Evolutionary conservation across 2,888 invertebrate genomes (phyloP), one percentile per base, ranked within the genome.

Genomic region (Noctua janthina): DNA sequence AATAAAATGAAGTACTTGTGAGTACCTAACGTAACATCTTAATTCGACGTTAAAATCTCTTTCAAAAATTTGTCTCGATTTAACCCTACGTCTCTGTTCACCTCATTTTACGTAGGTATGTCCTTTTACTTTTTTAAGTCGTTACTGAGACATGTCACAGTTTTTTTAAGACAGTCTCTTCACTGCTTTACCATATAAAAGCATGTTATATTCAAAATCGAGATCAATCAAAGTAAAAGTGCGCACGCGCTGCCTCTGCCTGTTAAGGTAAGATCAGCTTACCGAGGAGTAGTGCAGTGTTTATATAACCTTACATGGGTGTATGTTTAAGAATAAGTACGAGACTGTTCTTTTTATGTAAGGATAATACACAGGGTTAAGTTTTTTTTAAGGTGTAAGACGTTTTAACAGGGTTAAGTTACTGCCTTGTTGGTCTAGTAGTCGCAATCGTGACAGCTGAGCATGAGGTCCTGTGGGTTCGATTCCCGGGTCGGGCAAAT

Each of bases 221-320:
- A 78, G 76, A 85, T 76, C 81, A 81, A 87, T 84, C 72, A 81
- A 54, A 80, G 84, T 87, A 87, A 86, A 83, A 86, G 87, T 86
- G 76, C 86, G 76, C 87, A 39, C 49, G 81, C 81, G 76, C 74
- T 13, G 35, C 15, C 62, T 49, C 43, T 10, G 7, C 75, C 77
- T 46, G 54, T 74, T 79, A 87, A 64, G 87, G 87, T 85, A 76
- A 87, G 85, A 79, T 83, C 87, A 78, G 64, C 39, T 74, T 17
- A 66, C 62, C 56, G 66, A 67, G 64, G 66, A 39, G 84, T 15
- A 51, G 13, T 62, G 35, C 39, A 54, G 62, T 75, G 67, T 75
- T 75, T 78, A 85, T 72, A 75, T 73, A 82, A 74, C 79, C 86
- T 35, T 82, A 84, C 20, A 78, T 74, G 78, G 82, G 0, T 69